Evolutionary conservation across 2,888 invertebrate species (phyloP).

Genomic region (Dyspetes luteomarginatus): DNA sequence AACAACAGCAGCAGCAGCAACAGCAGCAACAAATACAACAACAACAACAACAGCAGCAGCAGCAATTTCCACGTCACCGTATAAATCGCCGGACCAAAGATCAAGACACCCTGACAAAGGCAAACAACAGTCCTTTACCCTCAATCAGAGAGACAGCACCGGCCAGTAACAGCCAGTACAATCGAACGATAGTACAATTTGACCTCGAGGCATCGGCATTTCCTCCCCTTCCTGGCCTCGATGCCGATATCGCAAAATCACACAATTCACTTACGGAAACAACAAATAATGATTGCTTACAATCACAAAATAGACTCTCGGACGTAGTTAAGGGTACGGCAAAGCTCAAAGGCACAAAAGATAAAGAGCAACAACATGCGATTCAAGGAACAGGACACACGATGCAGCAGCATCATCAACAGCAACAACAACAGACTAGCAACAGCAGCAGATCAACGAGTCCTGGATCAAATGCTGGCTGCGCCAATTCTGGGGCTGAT

Average conservation of each 20-base stretch:
- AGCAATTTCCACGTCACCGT: conserved; percentile 79
- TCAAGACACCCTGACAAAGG: conserved; percentile 76
- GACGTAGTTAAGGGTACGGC: conserved; percentile 92
- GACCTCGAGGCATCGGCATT: conserved; percentile 92
- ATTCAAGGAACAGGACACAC: conserved; percentile 70
- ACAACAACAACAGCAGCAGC: conserved; percentile 67
- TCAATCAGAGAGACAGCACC: conserved; percentile 77
- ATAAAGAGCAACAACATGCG: conserved; percentile 70
- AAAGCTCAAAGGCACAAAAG: conserved; percentile 85
- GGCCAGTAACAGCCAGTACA: conserved; percentile 81
- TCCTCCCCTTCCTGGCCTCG: conserved; percentile 90
- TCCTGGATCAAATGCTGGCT: conserved; percentile 73
- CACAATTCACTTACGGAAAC: conserved; percentile 76
- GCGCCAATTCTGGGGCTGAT: conserved; percentile 49
- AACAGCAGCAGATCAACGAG: conserved; percentile 80
- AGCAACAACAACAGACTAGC: conserved; percentile 72
- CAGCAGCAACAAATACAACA: conserved; percentile 76
- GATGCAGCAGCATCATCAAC: conserved; percentile 60
- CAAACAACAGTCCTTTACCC: conserved; percentile 77
- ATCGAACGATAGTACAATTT: conserved; percentile 86
- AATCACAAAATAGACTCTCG: conserved; percentile 87
- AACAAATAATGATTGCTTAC: conserved; percentile 75
- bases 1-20: conserved; percentile 68
- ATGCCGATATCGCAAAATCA: conserved; percentile 79
- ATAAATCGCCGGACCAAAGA: conserved; percentile 83